phyloP scores from a whole-genome alignment of 2,797 vertebrate genomes.

The Sciaenops ocellatus region DNA sequence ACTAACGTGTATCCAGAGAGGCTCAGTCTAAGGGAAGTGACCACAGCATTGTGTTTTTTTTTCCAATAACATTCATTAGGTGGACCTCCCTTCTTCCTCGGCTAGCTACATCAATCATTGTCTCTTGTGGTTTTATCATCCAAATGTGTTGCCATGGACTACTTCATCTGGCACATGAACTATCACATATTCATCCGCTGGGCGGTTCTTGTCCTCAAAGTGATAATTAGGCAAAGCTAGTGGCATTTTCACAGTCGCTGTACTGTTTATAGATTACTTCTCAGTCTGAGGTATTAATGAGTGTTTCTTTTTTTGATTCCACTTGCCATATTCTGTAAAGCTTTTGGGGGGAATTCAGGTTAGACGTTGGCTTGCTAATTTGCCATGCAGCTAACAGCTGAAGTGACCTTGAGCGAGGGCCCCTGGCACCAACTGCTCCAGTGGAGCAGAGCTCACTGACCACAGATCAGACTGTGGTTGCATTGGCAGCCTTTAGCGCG shows the following conservation, averaged over 20 bases:
- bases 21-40: not conserved
- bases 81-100: constrained; percentile 31
- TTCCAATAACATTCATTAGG: not conserved
- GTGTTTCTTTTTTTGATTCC: constrained; percentile 15
- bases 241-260: constrained; percentile 56
- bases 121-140: constrained; percentile 51
- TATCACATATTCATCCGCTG: constrained; percentile 53
- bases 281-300: not conserved
- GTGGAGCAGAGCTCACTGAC: not conserved
- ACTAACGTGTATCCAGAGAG: not conserved
- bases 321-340: constrained; percentile 4
- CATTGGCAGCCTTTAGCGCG: not conserved
- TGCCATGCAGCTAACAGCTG: not conserved
- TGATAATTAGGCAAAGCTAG: constrained; percentile 51
- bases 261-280: constrained; percentile 28
- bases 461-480: not conserved
- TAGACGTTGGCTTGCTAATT: not conserved
- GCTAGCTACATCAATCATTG: constrained; percentile 43
- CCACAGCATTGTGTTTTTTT: not conserved
- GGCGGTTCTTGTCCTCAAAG: constrained; percentile 42
- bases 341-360: not conserved
- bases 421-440: not conserved
- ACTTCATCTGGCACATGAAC: constrained; percentile 41
- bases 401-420: not conserved
- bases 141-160: constrained; percentile 19